A percentile compares a stretch with the other conserved stretches of the same genome.
These are phyloP conservation scores for Atta texana DNA, from an alignment of 1,140 invertebrate genomes.

Conservation along the genomic window DNA sequence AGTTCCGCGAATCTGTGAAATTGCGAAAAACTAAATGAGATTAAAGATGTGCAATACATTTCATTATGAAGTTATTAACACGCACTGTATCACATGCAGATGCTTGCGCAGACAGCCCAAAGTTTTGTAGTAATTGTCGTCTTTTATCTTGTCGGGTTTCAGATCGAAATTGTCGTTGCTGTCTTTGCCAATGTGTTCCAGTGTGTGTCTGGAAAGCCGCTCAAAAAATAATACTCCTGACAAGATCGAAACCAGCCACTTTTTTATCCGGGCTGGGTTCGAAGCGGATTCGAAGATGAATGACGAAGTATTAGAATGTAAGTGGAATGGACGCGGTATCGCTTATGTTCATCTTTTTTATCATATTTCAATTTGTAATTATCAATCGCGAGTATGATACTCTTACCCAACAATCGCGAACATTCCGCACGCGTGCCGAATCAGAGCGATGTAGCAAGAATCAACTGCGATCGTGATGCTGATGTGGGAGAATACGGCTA, in stretches of 20 bases:
- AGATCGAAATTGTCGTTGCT: slow-evolving; percentile 7
- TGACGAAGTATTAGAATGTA: neutral
- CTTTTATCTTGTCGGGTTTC: slow-evolving; percentile 11
- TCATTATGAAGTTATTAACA: neutral
- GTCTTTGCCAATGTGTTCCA: slow-evolving; percentile 38
- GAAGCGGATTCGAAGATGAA: neutral
- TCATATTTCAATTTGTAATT: slow-evolving; percentile 1
- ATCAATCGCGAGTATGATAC: neutral
- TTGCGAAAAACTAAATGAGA: neutral
- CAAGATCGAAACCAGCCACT: slow-evolving; percentile 7
- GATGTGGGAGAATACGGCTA: slow-evolving; percentile 30
- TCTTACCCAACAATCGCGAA: slow-evolving; percentile 38
- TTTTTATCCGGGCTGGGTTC: neutral
- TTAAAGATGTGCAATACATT: neutral
- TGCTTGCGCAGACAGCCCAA: slow-evolving; percentile 24
- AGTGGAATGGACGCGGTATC: neutral
- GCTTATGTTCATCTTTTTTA: neutral
- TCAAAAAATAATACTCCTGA: slow-evolving; percentile 15
- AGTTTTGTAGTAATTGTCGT: slow-evolving; percentile 26
- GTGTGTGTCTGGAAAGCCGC: slow-evolving; percentile 17
- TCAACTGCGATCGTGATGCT: slow-evolving; percentile 42
- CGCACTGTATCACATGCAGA: slow-evolving; percentile 40
- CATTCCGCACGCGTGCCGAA: slow-evolving; percentile 12
- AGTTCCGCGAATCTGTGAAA: slow-evolving; percentile 35
- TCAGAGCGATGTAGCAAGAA: neutral